phyloP scores from a whole-genome alignment of 2,888 invertebrate genomes.

The Habrosyne pyritoides region DNA sequence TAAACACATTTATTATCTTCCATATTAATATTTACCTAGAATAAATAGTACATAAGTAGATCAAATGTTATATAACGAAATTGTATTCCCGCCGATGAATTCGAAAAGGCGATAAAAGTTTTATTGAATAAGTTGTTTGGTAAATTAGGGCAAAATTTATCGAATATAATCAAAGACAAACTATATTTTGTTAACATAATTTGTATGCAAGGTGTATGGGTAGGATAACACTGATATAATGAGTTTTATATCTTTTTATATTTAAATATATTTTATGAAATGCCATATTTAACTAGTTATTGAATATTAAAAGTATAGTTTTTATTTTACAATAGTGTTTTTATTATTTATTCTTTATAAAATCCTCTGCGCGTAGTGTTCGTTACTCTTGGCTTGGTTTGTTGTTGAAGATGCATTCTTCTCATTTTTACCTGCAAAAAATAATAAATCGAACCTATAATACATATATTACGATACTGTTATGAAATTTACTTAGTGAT shows the following conservation, averaged over 20 bases:
- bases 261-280: slow-evolving; percentile 34
- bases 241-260: slow-evolving; percentile 29
- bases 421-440: slow-evolving; percentile 28
- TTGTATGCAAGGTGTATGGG: slow-evolving; percentile 34
- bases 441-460: too few relatives aligned
- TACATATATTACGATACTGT: too few relatives aligned
- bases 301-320: slow-evolving; percentile 16
- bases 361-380: slow-evolving; percentile 19
- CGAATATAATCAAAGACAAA: background rate
- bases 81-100: background rate
- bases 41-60: background rate
- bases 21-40: background rate
- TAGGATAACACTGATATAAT: slow-evolving; percentile 26
- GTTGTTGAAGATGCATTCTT: slow-evolving; percentile 20
- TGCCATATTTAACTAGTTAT: slow-evolving; percentile 44
- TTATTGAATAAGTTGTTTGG: background rate
- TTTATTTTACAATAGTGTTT: slow-evolving; percentile 13
- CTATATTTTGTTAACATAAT: slow-evolving; percentile 12
- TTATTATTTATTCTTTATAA: slow-evolving; percentile 14
- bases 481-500: too few relatives aligned
- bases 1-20: background rate
- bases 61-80: background rate
- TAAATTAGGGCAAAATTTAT: background rate
- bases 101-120: too few relatives aligned
- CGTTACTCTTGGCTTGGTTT: slow-evolving; percentile 23